phyloP scores from a whole-genome alignment of 2,113 vertebrate species.

The Bolborhynchus lineola region DNA sequence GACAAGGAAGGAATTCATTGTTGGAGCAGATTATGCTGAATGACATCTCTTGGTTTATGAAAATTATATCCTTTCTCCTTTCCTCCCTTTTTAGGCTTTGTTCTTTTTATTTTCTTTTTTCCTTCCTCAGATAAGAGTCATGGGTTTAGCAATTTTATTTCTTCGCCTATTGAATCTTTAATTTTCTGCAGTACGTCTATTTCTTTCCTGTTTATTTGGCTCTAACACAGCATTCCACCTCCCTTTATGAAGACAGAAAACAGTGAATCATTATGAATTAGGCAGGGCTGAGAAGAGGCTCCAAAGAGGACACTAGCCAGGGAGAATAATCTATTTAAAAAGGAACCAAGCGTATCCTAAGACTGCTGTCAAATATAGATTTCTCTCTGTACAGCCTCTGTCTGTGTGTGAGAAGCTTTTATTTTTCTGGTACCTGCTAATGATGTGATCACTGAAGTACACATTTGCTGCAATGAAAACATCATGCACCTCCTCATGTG shows the following conservation, averaged over 20 bases:
- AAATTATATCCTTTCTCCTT: neutral
- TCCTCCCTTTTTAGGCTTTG: neutral
- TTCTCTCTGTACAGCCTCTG: neutral
- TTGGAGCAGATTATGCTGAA: neutral
- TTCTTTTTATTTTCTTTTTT: neutral
- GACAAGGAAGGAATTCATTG: neutral
- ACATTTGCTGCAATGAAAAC: neutral
- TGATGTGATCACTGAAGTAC: conserved; percentile 22
- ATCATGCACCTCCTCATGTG: neutral
- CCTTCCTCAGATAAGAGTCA: neutral
- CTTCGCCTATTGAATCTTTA: neutral
- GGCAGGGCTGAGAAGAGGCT: neutral
- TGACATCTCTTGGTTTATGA: neutral
- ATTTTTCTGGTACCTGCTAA: conserved; percentile 37
- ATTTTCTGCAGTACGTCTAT: neutral
- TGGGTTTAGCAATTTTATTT: neutral
- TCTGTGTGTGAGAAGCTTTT: conserved; percentile 3
- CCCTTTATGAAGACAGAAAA: neutral
- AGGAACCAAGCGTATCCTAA: neutral
- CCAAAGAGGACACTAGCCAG: neutral
- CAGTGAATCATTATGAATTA: conserved; percentile 12
- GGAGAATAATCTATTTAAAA: conserved; percentile 11
- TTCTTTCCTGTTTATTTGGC: conserved; percentile 26
- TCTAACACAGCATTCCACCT: neutral
- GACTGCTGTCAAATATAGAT: conserved; percentile 49